Conservation (phyloP, 2,888 invertebrate genomes). For the Drosophila sordidula region DNA sequence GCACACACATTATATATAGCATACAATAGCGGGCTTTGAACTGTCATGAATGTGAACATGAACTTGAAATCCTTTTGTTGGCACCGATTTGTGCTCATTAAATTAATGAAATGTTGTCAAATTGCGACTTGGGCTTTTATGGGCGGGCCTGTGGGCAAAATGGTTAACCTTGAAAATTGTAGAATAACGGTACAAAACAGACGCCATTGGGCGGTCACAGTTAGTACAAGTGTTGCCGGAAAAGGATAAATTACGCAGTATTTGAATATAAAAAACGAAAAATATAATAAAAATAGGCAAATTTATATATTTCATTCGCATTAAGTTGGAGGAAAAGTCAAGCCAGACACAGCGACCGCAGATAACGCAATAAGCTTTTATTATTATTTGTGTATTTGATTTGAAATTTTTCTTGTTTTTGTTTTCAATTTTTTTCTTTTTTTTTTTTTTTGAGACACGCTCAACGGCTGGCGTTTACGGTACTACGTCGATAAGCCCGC, state of each 20-base stretch:
- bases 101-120: constrained; percentile 59
- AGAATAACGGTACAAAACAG: constrained; percentile 42
- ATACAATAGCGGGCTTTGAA: constrained; percentile 64
- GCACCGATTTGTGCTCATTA: constrained; percentile 60
- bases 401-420: constrained; percentile 3
- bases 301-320: constrained; percentile 4
- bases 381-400: not conserved
- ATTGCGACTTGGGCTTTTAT: constrained; percentile 50
- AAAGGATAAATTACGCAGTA: constrained; percentile 58
- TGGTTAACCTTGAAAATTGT: constrained; percentile 65
- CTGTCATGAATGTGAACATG: constrained; percentile 60
- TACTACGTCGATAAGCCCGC: constrained; percentile 52
- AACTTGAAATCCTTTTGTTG: constrained; percentile 75
- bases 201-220: constrained; percentile 41
- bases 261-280: constrained; percentile 1
- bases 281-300: no score
- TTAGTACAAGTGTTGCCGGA: constrained; percentile 50
- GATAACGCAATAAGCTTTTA: constrained; percentile 63
- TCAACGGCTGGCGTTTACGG: constrained; percentile 27
- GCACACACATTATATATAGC: constrained; percentile 46
- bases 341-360: constrained; percentile 41
- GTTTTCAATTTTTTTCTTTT: constrained; percentile 21
- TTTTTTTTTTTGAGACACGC: constrained; percentile 32
- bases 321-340: constrained; percentile 43
- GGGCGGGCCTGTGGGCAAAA: constrained; percentile 20